These are phyloP conservation scores for Meriones unguiculatus DNA, from an alignment of 2,113 vertebrate genomes.

Conservation along the genomic window DNA sequence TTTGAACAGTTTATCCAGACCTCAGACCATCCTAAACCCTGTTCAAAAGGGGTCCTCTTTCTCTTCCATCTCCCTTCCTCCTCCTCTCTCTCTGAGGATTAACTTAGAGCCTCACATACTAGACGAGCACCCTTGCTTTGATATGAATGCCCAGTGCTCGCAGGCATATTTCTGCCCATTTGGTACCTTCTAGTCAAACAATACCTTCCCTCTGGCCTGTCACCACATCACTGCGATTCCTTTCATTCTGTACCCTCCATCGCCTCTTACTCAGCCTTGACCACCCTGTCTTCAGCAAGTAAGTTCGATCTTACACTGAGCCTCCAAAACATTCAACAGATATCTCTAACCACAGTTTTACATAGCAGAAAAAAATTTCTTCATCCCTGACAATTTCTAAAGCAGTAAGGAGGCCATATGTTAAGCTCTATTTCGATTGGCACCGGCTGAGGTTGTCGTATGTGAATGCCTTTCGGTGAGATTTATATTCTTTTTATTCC, in stretches of 20 bases:
- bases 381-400: background rate
- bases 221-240: background rate
- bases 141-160: background rate
- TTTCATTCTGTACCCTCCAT: background rate
- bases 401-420: background rate
- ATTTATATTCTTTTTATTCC: background rate
- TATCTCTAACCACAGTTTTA: background rate
- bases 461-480: background rate
- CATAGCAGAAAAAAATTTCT: background rate
- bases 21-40: background rate
- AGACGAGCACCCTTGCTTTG: background rate
- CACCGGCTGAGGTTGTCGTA: background rate
- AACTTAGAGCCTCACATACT: background rate
- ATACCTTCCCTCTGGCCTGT: background rate
- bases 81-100: background rate
- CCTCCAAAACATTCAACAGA: background rate
- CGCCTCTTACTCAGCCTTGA: background rate
- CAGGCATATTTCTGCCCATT: too few relatives aligned
- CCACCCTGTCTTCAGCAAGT: background rate
- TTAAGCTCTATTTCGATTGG: background rate
- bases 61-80: too few relatives aligned
- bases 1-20: background rate
- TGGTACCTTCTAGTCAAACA: background rate
- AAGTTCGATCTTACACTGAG: background rate
- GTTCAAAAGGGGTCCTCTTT: background rate